Evolutionary conservation across 2,797 vertebrate species (phyloP).

Genomic region (Anguilla marmorata): DNA sequence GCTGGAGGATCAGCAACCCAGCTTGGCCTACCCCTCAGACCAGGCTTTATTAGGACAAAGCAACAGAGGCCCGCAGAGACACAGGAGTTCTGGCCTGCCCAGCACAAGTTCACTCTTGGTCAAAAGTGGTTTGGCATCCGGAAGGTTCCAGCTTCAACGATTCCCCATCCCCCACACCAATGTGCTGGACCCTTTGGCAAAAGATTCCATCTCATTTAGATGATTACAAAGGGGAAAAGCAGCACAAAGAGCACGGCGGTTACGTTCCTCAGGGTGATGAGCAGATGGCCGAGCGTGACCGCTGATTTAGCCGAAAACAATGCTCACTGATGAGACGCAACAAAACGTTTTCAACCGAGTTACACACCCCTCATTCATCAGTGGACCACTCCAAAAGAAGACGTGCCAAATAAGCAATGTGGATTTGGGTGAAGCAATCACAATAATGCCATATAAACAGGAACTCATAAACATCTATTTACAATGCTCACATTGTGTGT

Average conservation of each 20-base stretch:
- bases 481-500: background rate
- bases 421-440: background rate
- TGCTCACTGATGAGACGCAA: background rate
- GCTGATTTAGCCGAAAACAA: background rate
- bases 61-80: background rate
- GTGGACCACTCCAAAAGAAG: background rate
- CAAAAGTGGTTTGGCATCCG: background rate
- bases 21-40: background rate
- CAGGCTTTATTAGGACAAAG: constrained; percentile 9
- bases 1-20: background rate
- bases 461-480: background rate
- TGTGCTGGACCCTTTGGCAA: background rate
- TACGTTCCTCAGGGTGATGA: background rate
- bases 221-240: background rate
- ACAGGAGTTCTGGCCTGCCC: background rate
- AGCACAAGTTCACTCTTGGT: background rate
- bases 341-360: background rate
- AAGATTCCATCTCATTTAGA: background rate
- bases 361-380: background rate
- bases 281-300: background rate
- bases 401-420: background rate
- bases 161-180: background rate
- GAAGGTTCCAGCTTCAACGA: background rate
- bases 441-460: background rate
- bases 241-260: background rate